These are phyloP conservation scores for Myotis yumanensis DNA, from an alignment of 2,113 vertebrate species.

Conservation along the genomic window DNA sequence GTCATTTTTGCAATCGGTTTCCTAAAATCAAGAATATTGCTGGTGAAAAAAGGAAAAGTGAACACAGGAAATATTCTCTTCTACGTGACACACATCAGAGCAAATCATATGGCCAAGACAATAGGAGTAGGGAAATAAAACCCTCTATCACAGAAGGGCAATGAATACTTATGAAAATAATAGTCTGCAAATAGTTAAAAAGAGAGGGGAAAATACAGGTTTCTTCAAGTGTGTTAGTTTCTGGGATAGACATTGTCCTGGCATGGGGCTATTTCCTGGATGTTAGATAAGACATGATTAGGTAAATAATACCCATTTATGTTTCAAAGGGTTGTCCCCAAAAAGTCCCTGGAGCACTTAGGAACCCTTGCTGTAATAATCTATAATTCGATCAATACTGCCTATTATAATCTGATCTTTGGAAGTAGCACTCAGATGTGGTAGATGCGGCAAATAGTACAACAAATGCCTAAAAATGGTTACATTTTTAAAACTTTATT, in stretches of 20 bases:
- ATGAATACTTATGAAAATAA: constrained; percentile 30
- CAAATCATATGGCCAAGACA: neutral
- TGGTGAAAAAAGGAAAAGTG: neutral
- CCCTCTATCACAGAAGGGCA: neutral
- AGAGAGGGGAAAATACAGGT: neutral
- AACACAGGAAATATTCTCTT: neutral
- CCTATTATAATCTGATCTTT: neutral
- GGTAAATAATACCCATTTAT: neutral
- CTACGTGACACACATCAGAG: neutral
- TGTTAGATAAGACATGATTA: neutral
- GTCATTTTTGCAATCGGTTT: neutral
- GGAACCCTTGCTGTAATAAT: neutral
- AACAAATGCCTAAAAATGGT: neutral
- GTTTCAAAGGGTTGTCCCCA: neutral
- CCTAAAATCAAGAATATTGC: constrained; percentile 10
- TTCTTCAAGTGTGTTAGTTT: neutral
- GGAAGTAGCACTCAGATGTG: neutral
- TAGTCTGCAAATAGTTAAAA: neutral
- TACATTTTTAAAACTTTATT: constrained; percentile 7
- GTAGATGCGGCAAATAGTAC: neutral
- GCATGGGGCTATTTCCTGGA: neutral
- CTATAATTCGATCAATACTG: neutral
- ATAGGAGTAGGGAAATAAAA: neutral
- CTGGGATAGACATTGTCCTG: neutral
- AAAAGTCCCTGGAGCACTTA: neutral